Percentiles rank a stretch among this genome's conserved stretches.
These are phyloP conservation scores for Carcina quercana DNA, from an alignment of 2,888 invertebrate species.

Conservation along the genomic window DNA sequence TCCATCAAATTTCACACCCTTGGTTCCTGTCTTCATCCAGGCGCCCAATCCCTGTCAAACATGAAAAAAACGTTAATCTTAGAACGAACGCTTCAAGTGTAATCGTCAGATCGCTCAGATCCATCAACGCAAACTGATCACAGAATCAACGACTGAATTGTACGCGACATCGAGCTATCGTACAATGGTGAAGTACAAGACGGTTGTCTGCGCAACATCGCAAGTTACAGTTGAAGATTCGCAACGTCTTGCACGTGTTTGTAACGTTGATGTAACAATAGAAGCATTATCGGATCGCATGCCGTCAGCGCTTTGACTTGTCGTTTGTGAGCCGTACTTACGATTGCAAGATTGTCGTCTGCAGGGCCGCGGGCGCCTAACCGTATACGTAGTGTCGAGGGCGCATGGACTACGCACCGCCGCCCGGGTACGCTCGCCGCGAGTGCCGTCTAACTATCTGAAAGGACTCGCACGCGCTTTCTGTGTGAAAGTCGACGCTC, in stretches of 20 bases:
- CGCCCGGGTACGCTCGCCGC: conserved; percentile 36
- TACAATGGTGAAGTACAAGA: too few relatives aligned
- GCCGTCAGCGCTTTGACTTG: too few relatives aligned
- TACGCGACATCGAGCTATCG: too few relatives aligned
- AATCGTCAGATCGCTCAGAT: too few relatives aligned
- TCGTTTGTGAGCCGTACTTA: conserved; percentile 43
- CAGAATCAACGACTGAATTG: too few relatives aligned
- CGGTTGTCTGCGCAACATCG: too few relatives aligned
- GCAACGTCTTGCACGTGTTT: too few relatives aligned
- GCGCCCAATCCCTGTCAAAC: conserved; percentile 28
- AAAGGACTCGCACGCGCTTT: conserved; percentile 61
- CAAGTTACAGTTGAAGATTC: too few relatives aligned
- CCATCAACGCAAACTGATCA: too few relatives aligned
- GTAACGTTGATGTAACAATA: too few relatives aligned
- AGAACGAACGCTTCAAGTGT: not conserved
- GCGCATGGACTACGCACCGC: conserved; percentile 45
- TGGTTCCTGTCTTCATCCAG: conserved; percentile 21
- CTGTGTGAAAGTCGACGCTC: conserved; percentile 38
- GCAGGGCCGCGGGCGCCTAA: conserved; percentile 51
- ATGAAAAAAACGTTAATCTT: conserved; percentile 4
- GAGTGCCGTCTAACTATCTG: conserved; percentile 55
- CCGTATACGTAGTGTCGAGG: conserved; percentile 34
- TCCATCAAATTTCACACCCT: not conserved
- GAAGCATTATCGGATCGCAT: not conserved
- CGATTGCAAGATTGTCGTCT: conserved; percentile 36